These are phyloP conservation scores for Lagenorhynchus albirostris DNA, from an alignment of 2,113 vertebrate species.

Conservation along the genomic window DNA sequence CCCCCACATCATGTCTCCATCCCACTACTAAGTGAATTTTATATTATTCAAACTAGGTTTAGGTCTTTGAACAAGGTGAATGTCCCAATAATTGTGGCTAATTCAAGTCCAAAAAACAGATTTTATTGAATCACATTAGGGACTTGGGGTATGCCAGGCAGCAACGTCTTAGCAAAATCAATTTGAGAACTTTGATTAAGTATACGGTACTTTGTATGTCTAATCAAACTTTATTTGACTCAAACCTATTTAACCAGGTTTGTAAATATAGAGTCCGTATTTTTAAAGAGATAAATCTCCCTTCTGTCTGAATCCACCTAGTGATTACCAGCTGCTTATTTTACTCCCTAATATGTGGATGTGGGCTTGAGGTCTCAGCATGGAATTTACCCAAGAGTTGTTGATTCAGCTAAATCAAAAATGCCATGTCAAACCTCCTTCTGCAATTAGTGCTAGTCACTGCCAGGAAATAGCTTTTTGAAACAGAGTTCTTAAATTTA, in stretches of 20 bases:
- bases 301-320: not conserved
- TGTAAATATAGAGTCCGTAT: constrained; percentile 16
- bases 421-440: constrained; percentile 47
- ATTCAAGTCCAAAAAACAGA: not conserved
- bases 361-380: constrained; percentile 17
- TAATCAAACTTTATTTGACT: constrained; percentile 46
- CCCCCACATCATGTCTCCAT: not conserved
- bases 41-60: not conserved
- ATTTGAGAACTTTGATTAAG: constrained; percentile 48
- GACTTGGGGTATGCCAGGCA: not conserved
- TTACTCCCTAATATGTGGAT: constrained; percentile 44
- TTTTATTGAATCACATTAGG: constrained; percentile 35
- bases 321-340: constrained; percentile 41
- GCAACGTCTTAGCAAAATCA: not conserved
- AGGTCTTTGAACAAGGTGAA: constrained; percentile 24
- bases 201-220: not conserved
- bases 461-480: constrained; percentile 52
- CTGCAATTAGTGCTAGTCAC: constrained; percentile 24
- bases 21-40: not conserved
- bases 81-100: not conserved
- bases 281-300: constrained; percentile 20
- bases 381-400: constrained; percentile 53
- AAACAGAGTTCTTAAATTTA: constrained; percentile 63
- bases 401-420: constrained; percentile 72
- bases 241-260: constrained; percentile 10